Evolutionary conservation across 1,140 invertebrate genomes (phyloP).

Genomic region (Penaeus indicus): DNA sequence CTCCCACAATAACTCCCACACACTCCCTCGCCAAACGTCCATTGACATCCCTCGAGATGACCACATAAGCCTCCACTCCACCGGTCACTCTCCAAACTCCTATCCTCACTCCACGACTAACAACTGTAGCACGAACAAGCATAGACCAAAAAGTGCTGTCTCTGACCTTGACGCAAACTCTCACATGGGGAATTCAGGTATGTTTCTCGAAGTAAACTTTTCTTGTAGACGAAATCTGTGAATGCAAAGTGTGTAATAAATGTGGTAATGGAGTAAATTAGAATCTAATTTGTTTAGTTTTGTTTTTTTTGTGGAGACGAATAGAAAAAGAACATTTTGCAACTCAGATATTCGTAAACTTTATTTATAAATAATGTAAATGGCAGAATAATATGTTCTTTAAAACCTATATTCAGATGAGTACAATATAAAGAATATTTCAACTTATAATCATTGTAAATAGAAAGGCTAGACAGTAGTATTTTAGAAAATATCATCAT

Average conservation of each 20-base stretch:
- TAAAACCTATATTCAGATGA: neutral
- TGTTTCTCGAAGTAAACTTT: slow-evolving; percentile 27
- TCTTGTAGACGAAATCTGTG: neutral
- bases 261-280: neutral
- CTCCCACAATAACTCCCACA: slow-evolving; percentile 40
- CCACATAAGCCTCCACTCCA: neutral
- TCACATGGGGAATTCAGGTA: slow-evolving; percentile 59
- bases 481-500: too few relatives aligned
- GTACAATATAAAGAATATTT: neutral
- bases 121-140: slow-evolving; percentile 47
- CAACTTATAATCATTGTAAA: too few relatives aligned
- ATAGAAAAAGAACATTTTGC: slow-evolving; percentile 24
- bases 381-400: neutral
- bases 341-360: slow-evolving; percentile 8
- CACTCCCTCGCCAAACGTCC: slow-evolving; percentile 52
- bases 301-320: too few relatives aligned
- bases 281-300: neutral
- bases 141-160: slow-evolving; percentile 48
- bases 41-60: slow-evolving; percentile 34
- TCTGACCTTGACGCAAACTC: slow-evolving; percentile 51
- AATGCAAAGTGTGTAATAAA: slow-evolving; percentile 39
- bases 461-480: too few relatives aligned
- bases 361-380: slow-evolving; percentile 3
- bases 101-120: slow-evolving; percentile 36
- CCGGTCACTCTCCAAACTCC: slow-evolving; percentile 35